Conservation (phyloP, 2,113 vertebrate species). For the Clarias batrachus region DNA sequence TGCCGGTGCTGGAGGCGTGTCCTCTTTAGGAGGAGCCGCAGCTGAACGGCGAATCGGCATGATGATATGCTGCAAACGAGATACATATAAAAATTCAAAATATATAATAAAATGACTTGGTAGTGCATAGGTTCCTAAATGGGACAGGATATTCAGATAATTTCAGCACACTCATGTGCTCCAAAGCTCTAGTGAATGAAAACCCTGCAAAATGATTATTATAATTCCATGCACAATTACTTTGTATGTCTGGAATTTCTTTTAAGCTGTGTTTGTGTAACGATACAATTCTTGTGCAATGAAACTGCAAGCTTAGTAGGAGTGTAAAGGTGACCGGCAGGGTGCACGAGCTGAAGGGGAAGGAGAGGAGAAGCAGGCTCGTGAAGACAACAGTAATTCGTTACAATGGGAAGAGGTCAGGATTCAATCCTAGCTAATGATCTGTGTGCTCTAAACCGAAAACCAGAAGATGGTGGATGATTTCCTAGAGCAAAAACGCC, state of each 20-base stretch:
- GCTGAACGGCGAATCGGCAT: conserved; percentile 94
- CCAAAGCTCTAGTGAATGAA: background rate
- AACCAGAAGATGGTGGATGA: background rate
- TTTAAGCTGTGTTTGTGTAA: background rate
- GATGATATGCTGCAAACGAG: conserved; percentile 45
- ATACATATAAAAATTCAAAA: too few species aligned
- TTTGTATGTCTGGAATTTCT: background rate
- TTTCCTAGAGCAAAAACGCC: background rate
- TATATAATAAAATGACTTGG: background rate
- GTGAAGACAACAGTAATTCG: conserved; percentile 9
- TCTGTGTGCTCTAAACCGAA: background rate
- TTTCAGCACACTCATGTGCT: background rate
- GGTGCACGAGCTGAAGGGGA: background rate
- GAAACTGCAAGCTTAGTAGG: background rate
- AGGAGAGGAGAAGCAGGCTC: background rate
- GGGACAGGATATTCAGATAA: background rate
- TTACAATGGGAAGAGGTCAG: conserved; percentile 21
- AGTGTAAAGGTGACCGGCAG: background rate
- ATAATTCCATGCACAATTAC: too few species aligned
- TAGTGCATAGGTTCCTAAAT: background rate
- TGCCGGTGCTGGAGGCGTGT: conserved; percentile 77
- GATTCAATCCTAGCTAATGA: background rate
- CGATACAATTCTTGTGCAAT: background rate
- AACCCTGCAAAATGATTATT: background rate
- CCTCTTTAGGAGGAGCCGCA: conserved; percentile 84